Conservation (phyloP, 2,888 invertebrate species). For the Panzeria rudis region DNA sequence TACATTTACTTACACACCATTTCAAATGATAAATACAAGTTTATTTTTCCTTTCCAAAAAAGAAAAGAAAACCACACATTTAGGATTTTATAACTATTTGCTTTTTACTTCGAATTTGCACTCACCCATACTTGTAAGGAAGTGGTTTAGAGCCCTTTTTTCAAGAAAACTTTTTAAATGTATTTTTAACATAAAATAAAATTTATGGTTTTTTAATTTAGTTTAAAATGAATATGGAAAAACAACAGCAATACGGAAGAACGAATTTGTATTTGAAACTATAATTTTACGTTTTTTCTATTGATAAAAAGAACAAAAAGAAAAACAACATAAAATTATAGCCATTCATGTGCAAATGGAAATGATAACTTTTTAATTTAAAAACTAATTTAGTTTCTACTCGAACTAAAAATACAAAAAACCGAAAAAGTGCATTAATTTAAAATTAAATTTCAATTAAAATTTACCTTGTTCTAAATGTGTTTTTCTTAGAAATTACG, state of each 20-base stretch:
- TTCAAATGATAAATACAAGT: constrained; percentile 45
- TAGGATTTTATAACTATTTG: constrained; percentile 48
- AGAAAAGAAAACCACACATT: constrained; percentile 43
- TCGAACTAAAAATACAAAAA: constrained; percentile 44
- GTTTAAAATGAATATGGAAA: constrained; percentile 39
- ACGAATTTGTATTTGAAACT: constrained; percentile 13
- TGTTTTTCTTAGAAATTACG: constrained; percentile 17
- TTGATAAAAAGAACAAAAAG: neutral
- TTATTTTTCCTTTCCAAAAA: constrained; percentile 22
- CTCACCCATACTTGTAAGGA: constrained; percentile 29
- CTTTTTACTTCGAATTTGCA: constrained; percentile 8
- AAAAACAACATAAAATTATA: constrained; percentile 14
- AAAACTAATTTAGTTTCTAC: constrained; percentile 6
- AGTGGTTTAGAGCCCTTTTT: constrained; percentile 45
- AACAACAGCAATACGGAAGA: neutral
- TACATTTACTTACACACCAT: no score
- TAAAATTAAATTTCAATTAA: constrained; percentile 51
- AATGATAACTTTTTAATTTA: constrained; percentile 53
- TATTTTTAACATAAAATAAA: constrained; percentile 33
- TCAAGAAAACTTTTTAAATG: constrained; percentile 47
- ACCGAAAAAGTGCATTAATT: neutral
- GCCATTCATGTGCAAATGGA: constrained; percentile 58
- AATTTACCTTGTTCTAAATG: constrained; percentile 68
- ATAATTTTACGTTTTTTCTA: constrained; percentile 9
- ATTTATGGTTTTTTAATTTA: constrained; percentile 69